A percentile compares a stretch with the other conserved stretches of the same genome.
Conservation (phyloP, 2,797 vertebrate species). For the Tapirus indicus region DNA sequence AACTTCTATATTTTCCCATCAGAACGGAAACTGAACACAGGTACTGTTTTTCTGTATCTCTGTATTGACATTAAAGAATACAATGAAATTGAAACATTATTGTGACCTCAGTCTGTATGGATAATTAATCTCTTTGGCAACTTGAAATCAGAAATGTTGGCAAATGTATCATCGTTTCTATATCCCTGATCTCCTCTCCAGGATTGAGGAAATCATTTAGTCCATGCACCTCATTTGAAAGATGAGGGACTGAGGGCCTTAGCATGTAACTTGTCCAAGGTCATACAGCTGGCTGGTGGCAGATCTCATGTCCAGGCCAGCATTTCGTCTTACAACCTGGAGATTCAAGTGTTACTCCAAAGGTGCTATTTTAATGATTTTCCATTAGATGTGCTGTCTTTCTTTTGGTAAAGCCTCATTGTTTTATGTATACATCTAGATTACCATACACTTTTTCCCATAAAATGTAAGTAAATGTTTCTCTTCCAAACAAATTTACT, state of each 20-base stretch:
- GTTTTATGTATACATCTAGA: not conserved
- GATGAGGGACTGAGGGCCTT: constrained; percentile 28
- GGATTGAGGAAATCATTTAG: not conserved
- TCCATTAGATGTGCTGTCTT: not conserved
- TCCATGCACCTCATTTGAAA: not conserved
- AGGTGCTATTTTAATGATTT: not conserved
- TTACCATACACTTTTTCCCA: not conserved
- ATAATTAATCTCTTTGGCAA: not conserved
- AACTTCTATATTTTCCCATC: not conserved
- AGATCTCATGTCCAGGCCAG: too few species aligned
- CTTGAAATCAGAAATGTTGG: not conserved
- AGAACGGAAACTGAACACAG: not conserved
- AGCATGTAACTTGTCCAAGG: not conserved
- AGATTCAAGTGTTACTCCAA: not conserved
- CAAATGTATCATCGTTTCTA: not conserved
- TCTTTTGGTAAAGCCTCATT: not conserved
- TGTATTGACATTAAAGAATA: not conserved
- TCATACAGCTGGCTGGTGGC: not conserved
- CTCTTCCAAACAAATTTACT: not conserved
- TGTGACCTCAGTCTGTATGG: not conserved
- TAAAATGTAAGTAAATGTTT: not conserved
- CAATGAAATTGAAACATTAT: not conserved
- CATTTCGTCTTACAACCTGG: not conserved
- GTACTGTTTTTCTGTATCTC: not conserved
- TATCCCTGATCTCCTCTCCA: not conserved